Evolutionary conservation across 2,888 invertebrate genomes (phyloP), one percentile per base, ranked within the genome.

Genomic region (Eristalis arbustorum): DNA sequence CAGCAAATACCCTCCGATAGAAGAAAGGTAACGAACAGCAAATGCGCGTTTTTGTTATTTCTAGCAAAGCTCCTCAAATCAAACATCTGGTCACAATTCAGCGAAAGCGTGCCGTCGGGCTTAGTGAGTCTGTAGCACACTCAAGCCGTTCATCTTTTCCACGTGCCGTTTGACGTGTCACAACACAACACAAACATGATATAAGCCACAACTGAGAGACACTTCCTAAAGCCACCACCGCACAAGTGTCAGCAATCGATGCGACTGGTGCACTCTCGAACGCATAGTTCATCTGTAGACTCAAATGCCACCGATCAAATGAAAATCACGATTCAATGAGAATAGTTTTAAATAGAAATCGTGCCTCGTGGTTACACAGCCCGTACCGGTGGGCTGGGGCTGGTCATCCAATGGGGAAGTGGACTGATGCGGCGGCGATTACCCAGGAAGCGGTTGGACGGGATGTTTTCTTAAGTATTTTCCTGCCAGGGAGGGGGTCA

Each of bases 251-350:
- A 64, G 57, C 67, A 67, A 68, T 68, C 28, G 34, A 64, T 37
- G 56, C 22, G 40, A 11, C 18, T 49, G 56, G 37, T 67, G 40
- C 57, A 56, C 62, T 2, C 28, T 23, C 34, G 42, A 68, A 71
- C 14, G 28, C 67, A 73, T 23, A 74, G 66, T 84, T 75, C 79
- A 75, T 75, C 75, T 67, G 57, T 37, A 71, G 57, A 42, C 67
- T 57, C 84, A 84, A 85, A 85, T 81, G 49, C 82, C 87, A 78
- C 63, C 78, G 83, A 82, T 82, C 71, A 72, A 87, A 63, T 71
- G 75, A 87, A 87, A 82, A 87, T 87, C 87, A 87, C 87, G 87
- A 79, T 87, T 87, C 87, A 87, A 87, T 87, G 76, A 75, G 75
- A 87, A 82, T 83, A 78, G 83, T 82, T 78, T 82, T 69, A 82